A percentile compares a stretch with the other conserved stretches of the same genome.
These are phyloP conservation scores for Oreocharis arfaki DNA, from an alignment of 2,113 vertebrate genomes.

Conservation along the genomic window DNA sequence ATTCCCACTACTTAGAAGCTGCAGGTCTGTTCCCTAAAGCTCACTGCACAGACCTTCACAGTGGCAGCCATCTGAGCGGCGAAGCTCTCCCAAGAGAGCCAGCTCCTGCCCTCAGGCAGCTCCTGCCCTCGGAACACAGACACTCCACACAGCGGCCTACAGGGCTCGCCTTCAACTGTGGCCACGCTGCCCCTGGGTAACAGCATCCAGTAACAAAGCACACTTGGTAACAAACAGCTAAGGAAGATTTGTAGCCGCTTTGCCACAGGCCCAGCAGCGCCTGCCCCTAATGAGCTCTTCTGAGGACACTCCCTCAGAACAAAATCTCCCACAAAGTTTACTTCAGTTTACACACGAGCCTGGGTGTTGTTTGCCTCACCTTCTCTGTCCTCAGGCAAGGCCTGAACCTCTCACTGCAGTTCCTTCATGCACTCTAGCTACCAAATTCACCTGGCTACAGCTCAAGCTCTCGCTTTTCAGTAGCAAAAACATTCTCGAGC, in stretches of 20 bases:
- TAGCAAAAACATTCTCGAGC: not conserved
- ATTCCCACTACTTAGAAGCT: not conserved
- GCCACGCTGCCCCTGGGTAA: fast-evolving
- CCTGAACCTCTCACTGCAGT: not conserved
- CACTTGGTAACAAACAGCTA: not conserved
- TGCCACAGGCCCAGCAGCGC: not conserved
- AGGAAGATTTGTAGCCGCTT: not conserved
- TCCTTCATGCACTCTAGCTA: not conserved
- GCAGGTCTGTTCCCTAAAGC: not conserved
- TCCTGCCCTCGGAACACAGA: not conserved
- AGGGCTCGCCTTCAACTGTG: fast-evolving
- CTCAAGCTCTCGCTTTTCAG: not conserved
- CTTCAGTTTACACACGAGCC: fast-evolving
- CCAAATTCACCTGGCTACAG: not conserved
- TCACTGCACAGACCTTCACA: fast-evolving
- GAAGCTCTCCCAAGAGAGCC: fast-evolving
- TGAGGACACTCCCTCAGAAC: not conserved
- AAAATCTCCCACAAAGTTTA: not conserved
- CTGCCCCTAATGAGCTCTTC: not conserved
- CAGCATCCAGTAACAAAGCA: not conserved
- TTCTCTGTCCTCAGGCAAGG: not conserved
- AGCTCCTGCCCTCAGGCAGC: not conserved
- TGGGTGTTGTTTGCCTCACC: not conserved
- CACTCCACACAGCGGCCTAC: not conserved
- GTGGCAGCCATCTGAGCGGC: fast-evolving